A percentile compares a stretch with the other conserved stretches of the same genome.
phyloP scores from a whole-genome alignment of 2,888 invertebrate species.

The Bembecia ichneumoniformis region DNA sequence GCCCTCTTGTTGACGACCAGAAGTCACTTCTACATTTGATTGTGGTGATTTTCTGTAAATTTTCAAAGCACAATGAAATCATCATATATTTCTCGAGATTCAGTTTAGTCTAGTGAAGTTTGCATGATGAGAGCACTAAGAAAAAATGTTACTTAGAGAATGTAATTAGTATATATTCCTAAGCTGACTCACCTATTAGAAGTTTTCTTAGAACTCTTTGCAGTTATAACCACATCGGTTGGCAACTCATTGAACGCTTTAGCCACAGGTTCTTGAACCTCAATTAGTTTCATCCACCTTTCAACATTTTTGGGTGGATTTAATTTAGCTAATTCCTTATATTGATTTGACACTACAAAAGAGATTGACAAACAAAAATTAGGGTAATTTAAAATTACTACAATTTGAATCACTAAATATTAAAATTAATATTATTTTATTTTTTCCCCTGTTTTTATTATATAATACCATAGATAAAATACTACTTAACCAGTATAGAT shows the following conservation, averaged over 20 bases:
- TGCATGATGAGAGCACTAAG: too few relatives aligned
- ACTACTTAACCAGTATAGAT: too few relatives aligned
- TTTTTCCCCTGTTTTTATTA: too few relatives aligned
- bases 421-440: too few relatives aligned
- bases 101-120: too few relatives aligned
- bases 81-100: too few relatives aligned
- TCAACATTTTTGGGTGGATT: constrained; percentile 71
- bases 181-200: constrained; percentile 14
- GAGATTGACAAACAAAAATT: neutral
- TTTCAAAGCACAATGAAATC: constrained; percentile 2
- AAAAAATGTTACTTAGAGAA: too few relatives aligned
- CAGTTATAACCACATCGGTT: constrained; percentile 41
- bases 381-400: neutral
- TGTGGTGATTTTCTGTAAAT: constrained; percentile 41
- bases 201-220: constrained; percentile 34
- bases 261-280: constrained; percentile 72
- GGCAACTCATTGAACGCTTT: constrained; percentile 71
- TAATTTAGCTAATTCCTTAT: constrained; percentile 47
- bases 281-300: constrained; percentile 79
- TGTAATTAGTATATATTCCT: neutral
- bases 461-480: too few relatives aligned
- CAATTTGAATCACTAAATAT: too few relatives aligned
- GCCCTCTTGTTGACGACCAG: constrained; percentile 86
- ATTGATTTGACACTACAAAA: constrained; percentile 44
- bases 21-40: constrained; percentile 30